Evolutionary conservation across 2,888 invertebrate genomes (phyloP), one percentile per base, ranked within the genome.

Genomic region (Crematogaster levior): DNA sequence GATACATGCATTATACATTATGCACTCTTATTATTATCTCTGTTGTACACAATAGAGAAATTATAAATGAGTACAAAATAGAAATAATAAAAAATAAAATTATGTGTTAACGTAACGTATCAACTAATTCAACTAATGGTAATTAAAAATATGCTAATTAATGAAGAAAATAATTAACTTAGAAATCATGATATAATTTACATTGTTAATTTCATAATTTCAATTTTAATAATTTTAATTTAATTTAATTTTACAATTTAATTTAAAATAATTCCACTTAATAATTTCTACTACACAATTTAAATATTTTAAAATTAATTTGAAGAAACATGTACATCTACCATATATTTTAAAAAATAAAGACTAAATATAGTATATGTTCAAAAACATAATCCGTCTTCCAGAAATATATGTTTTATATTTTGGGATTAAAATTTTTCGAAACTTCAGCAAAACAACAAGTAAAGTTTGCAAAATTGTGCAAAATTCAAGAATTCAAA

Each of bases 341-440:
- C n/a, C n/a, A n/a, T n/a, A n/a, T n/a, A n/a, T n/a, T n/a, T n/a
- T n/a, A n/a, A n/a, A n/a, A n/a, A n/a, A n/a, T n/a, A n/a, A n/a
- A n/a, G n/a, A n/a, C n/a, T n/a, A n/a, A n/a, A n/a, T n/a, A n/a
- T n/a, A n/a, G n/a, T n/a, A n/a, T n/a, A n/a, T n/a, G n/a, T n/a
- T n/a, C n/a, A 18, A n/a, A 68, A 70, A 79, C 34, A 12, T 12
- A 1, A 10, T 43, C 18, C 18, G 6, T 21, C 7, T 21, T 7
- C 1, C 2, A 12, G 9, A 79, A 70, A 56, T 70, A 70, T n/a
- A n/a, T n/a, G n/a, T 43, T 51, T 53, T 6, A 30, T 56, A 24
- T 53, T n/a, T n/a, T 15, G 5, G 1, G 21, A 79, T 40, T 30
- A 3, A 53, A 56, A 79, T 79, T 70, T 70, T 70, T 51, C 18